Evolutionary conservation across 64 coral and sea anemone species (phyloP).

Genomic region (Hydrozoanthus tunicans): DNA sequence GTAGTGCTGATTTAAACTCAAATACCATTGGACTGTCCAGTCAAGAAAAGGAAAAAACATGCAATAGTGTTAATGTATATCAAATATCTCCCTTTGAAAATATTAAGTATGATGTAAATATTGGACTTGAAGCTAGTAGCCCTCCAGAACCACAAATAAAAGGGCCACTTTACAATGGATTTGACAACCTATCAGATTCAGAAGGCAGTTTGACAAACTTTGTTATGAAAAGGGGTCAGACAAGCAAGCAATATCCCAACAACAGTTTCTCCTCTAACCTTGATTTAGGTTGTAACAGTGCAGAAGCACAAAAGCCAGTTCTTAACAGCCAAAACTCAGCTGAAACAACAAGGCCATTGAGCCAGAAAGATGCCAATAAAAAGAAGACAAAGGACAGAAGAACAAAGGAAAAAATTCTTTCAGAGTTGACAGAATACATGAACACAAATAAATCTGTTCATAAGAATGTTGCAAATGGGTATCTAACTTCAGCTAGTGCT

Average conservation of each 20-base stretch:
- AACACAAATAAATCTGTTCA: slow-evolving; percentile 42
- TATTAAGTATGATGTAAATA: neutral
- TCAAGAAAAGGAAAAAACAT: neutral
- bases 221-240: slow-evolving; percentile 1
- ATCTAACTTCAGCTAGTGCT: neutral
- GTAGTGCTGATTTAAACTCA: neutral
- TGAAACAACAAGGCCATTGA: slow-evolving; percentile 14
- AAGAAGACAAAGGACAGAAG: slow-evolving; percentile 59
- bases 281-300: neutral
- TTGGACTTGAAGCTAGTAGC: neutral
- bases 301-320: neutral
- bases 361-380: neutral
- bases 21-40: neutral
- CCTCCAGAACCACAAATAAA: slow-evolving; percentile 79
- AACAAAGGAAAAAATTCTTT: slow-evolving; percentile 86
- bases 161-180: slow-evolving; percentile 79
- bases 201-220: slow-evolving; percentile 69
- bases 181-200: slow-evolving; percentile 90
- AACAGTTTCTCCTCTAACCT: neutral
- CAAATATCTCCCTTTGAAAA: neutral
- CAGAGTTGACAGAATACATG: slow-evolving; percentile 81
- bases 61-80: neutral
- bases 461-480: slow-evolving; percentile 22
- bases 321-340: neutral
- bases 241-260: neutral